Evolutionary conservation across 2,888 invertebrate species (phyloP).

Genomic region (Dermolepida albohirtum): DNA sequence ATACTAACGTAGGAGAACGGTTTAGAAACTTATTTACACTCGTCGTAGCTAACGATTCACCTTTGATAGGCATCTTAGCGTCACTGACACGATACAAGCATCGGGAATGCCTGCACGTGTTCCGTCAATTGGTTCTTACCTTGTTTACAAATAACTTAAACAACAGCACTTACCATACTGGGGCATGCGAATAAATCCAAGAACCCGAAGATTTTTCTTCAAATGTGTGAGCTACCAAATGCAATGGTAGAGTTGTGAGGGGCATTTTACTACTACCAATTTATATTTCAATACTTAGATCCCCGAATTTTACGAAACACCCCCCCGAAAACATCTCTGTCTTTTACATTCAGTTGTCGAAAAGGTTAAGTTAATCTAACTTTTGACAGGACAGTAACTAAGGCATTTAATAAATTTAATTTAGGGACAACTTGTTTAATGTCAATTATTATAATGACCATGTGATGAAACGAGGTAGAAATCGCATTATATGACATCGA

Average conservation of each 20-base stretch:
- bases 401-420: not conserved
- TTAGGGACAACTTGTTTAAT: too few relatives aligned
- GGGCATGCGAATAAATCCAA: slow-evolving; percentile 44
- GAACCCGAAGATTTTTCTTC: slow-evolving; percentile 37
- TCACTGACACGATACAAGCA: too few relatives aligned
- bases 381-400: slow-evolving; percentile 21
- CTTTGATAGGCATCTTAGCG: too few relatives aligned
- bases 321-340: slow-evolving; percentile 18
- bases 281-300: not conserved
- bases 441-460: too few relatives aligned
- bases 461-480: too few relatives aligned
- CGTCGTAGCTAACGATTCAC: too few relatives aligned
- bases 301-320: slow-evolving; percentile 32
- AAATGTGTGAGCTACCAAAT: slow-evolving; percentile 41
- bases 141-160: too few relatives aligned
- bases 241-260: slow-evolving; percentile 42
- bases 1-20: too few relatives aligned
- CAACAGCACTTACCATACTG: slow-evolving; percentile 41
- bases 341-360: slow-evolving; percentile 7
- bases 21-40: too few relatives aligned
- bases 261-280: slow-evolving; percentile 34
- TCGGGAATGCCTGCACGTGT: too few relatives aligned
- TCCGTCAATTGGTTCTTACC: too few relatives aligned
- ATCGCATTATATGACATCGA: too few relatives aligned
- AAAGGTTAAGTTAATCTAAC: not conserved